phyloP scores from a whole-genome alignment of 2,113 vertebrate species.

The Pelecanoides urinatrix region DNA sequence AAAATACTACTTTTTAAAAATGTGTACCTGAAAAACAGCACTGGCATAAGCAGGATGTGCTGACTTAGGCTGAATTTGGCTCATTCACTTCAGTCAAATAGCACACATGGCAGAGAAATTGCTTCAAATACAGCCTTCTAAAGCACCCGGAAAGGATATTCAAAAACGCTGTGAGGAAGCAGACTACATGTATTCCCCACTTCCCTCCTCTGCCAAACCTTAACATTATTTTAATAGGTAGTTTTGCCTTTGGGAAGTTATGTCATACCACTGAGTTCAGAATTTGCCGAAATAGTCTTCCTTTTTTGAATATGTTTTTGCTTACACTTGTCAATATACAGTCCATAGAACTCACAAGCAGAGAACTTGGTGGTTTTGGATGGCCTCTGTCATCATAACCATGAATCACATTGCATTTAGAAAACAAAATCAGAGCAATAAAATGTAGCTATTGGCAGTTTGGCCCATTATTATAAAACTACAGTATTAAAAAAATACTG shows the following conservation, averaged over 20 bases:
- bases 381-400: background rate
- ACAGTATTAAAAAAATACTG: background rate
- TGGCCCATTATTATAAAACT: background rate
- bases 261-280: background rate
- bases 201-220: background rate
- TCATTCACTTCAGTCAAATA: background rate
- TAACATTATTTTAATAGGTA: background rate
- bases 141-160: background rate
- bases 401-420: background rate
- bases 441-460: background rate
- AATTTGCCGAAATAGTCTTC: background rate
- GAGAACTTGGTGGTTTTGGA: background rate
- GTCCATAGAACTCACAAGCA: background rate
- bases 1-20: background rate
- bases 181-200: background rate
- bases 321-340: background rate
- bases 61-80: background rate
- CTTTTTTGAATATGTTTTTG: background rate
- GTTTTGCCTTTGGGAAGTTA: background rate
- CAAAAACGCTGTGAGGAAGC: background rate
- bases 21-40: background rate
- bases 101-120: background rate
- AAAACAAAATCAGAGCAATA: background rate
- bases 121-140: background rate
- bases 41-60: background rate